Evolutionary conservation across 2,888 invertebrate species (phyloP).

Genomic region (Pristionchus japonicus): DNA sequence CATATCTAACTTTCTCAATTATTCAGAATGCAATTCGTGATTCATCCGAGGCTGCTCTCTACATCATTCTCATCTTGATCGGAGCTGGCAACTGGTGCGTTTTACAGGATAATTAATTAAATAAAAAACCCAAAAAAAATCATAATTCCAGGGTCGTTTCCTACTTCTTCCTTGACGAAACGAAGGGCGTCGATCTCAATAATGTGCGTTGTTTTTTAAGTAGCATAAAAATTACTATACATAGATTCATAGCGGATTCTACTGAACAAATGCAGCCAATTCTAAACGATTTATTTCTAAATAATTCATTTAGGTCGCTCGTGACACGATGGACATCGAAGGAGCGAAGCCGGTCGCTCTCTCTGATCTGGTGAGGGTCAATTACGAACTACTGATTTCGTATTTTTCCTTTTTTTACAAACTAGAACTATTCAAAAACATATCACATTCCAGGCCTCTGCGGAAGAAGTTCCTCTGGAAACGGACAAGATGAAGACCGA

Average conservation of each 20-base stretch:
- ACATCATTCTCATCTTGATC: conserved; percentile 2
- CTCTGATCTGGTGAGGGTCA: background rate
- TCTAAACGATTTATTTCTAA: background rate
- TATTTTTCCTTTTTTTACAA: too few species aligned
- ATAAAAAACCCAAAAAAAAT: background rate
- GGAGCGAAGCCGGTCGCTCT: background rate
- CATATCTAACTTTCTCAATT: background rate
- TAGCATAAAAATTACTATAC: background rate
- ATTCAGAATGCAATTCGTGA: background rate
- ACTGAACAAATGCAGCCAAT: background rate
- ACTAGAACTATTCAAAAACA: background rate
- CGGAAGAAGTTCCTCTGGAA: conserved; percentile 1
- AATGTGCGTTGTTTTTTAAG: background rate
- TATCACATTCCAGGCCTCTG: background rate
- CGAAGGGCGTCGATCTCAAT: conserved; percentile 33
- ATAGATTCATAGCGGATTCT: background rate
- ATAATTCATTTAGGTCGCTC: background rate
- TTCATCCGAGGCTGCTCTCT: conserved; percentile 6
- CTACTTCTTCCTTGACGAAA: conserved; percentile 42
- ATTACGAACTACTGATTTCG: background rate
- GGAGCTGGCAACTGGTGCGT: conserved; percentile 6
- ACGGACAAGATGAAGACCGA: background rate
- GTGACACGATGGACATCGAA: conserved; percentile 8
- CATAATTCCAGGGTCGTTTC: conserved; percentile 24
- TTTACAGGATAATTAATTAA: background rate